Evolutionary conservation across 2,888 invertebrate genomes (phyloP).

Genomic region (Phortica magna): DNA sequence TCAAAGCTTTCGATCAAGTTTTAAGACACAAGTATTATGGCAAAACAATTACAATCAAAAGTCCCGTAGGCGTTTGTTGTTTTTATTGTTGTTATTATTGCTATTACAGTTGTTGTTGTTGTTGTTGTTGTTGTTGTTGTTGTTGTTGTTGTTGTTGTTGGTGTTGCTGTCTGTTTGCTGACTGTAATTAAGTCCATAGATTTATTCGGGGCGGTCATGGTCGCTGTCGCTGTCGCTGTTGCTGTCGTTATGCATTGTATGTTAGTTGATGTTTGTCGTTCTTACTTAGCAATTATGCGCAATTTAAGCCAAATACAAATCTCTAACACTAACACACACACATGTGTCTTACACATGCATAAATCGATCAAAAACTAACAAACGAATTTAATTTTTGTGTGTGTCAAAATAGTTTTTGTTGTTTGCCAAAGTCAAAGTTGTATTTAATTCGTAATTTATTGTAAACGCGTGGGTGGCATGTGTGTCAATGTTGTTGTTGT

Average conservation of each 20-base stretch:
- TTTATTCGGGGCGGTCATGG: conserved; percentile 41
- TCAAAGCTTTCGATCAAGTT: no score
- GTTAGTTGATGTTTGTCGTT: conserved; percentile 38
- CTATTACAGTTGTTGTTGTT: not conserved
- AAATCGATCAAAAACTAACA: conserved; percentile 53
- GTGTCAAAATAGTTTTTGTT: conserved; percentile 6
- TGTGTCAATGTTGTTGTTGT: conserved; percentile 38
- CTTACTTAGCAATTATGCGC: conserved; percentile 51
- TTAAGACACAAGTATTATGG: not conserved
- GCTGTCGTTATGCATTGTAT: conserved; percentile 25
- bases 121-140: not conserved
- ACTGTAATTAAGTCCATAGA: conserved; percentile 1
- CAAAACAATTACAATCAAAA: not conserved
- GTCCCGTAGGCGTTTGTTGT: not conserved
- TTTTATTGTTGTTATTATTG: conserved; percentile 13
- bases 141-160: not conserved
- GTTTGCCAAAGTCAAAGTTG: conserved; percentile 42
- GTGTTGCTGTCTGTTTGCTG: conserved; percentile 5
- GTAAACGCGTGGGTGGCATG: conserved; percentile 59
- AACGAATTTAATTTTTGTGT: not conserved
- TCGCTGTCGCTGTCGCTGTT: no score
- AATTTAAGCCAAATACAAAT: conserved; percentile 50
- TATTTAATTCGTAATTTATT: conserved; percentile 37
- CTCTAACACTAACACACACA: conserved; percentile 31
- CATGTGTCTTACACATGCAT: conserved; percentile 38